Evolutionary conservation across 2,888 invertebrate genomes (phyloP).

Genomic region (Hirtodrosophila duncani): DNA sequence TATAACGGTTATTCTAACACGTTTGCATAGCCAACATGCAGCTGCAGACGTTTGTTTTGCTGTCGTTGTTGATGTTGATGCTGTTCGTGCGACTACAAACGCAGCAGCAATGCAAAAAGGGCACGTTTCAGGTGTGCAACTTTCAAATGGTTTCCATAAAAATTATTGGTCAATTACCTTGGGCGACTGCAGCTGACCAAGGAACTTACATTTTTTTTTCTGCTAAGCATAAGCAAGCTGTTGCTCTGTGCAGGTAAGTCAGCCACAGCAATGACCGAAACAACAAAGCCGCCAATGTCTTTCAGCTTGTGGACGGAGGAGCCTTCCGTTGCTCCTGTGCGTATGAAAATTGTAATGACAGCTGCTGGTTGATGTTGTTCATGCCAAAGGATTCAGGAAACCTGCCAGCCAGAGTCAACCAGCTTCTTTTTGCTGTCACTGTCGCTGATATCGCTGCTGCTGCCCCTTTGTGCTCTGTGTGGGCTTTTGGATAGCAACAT

Average conservation of each 20-base stretch:
- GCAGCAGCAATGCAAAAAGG: neutral
- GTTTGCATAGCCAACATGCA: no score
- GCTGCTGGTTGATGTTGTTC: constrained; percentile 15
- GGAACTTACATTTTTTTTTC: no score
- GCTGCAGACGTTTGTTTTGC: no score
- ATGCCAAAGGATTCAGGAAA: constrained; percentile 2
- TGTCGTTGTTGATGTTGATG: constrained; percentile 5
- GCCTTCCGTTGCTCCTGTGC: no score
- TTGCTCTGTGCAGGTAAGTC: constrained; percentile 1
- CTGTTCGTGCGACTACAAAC: constrained; percentile 2
- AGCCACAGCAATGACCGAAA: constrained; percentile 3
- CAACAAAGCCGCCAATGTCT: constrained; percentile 4
- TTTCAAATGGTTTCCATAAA: constrained; percentile 21
- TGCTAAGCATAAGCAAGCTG: no score
- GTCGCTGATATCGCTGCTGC: neutral
- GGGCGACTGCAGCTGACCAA: no score
- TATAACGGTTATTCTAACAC: constrained; percentile 29
- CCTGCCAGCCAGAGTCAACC: no score
- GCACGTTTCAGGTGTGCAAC: constrained; percentile 38
- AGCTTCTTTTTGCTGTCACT: constrained; percentile 4
- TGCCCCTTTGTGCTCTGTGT: constrained; percentile 8
- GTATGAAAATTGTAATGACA: constrained; percentile 36
- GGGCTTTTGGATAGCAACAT: constrained; percentile 19
- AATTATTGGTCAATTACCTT: constrained; percentile 14
- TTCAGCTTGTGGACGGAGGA: no score